These are phyloP conservation scores for Tamias sibiricus DNA, from an alignment of 2,113 vertebrate species.

Conservation along the genomic window DNA sequence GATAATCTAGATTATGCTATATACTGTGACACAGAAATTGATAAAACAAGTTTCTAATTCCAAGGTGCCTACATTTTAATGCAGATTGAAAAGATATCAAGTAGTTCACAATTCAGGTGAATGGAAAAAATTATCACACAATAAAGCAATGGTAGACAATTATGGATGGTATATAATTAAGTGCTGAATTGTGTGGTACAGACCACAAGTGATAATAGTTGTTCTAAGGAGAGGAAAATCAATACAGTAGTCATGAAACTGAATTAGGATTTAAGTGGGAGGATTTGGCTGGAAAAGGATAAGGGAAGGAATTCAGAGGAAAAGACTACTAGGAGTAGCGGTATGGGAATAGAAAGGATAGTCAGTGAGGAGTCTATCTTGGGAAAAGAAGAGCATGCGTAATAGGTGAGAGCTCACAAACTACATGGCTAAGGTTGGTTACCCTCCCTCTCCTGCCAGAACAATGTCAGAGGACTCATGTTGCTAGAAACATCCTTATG, in stretches of 20 bases:
- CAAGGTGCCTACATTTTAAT: not conserved
- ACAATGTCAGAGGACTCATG: not conserved
- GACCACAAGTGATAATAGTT: not conserved
- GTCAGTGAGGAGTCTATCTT: slow-evolving; percentile 18
- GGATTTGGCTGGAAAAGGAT: slow-evolving; percentile 14
- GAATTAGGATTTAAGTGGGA: slow-evolving; percentile 11
- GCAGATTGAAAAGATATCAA: slow-evolving; percentile 10
- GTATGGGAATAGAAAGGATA: not conserved
- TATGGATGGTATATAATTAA: slow-evolving; percentile 10
- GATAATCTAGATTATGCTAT: not conserved
- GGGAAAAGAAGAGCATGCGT: not conserved
- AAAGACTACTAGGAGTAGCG: not conserved
- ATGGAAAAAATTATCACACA: slow-evolving; percentile 16
- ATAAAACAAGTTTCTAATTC: slow-evolving; percentile 18
- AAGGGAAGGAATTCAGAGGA: slow-evolving; percentile 26
- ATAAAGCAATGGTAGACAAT: slow-evolving; percentile 36
- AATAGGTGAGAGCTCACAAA: not conserved
- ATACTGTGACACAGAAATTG: not conserved
- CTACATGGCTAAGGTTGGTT: not conserved
- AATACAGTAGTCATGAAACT: not conserved
- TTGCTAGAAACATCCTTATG: not conserved
- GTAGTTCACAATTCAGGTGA: not conserved
- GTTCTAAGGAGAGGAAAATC: slow-evolving; percentile 43
- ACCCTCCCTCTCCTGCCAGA: not conserved
- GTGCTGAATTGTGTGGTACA: not conserved